phyloP scores from a whole-genome alignment of 2,113 vertebrate species.

The Labrus mixtus region DNA sequence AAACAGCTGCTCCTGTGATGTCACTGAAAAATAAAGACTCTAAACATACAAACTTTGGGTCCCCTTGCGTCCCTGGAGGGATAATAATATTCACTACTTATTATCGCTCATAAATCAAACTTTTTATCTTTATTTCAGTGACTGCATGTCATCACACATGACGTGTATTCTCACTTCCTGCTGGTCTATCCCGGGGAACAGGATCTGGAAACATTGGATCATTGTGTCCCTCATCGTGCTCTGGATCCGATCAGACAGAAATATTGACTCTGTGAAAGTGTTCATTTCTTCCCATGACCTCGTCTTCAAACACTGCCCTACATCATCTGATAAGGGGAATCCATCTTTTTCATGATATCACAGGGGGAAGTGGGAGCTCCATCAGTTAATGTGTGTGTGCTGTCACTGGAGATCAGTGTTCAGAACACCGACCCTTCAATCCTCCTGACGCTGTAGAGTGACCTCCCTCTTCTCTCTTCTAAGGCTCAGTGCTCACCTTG shows the following conservation, averaged over 20 bases:
- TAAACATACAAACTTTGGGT: too few relatives aligned
- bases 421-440: background rate
- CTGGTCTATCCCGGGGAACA: too few relatives aligned
- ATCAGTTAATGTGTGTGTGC: background rate
- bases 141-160: too few relatives aligned
- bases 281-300: constrained; percentile 19
- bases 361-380: constrained; percentile 4
- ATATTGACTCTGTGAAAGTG: constrained; percentile 13
- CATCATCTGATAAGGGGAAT: constrained; percentile 32
- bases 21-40: too few relatives aligned
- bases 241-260: background rate
- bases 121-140: too few relatives aligned
- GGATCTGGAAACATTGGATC: too few relatives aligned
- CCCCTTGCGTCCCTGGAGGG: too few relatives aligned
- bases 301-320: constrained; percentile 18
- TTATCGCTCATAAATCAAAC: too few relatives aligned
- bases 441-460: background rate
- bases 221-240: too few relatives aligned
- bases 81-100: too few relatives aligned
- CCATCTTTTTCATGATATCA: constrained; percentile 22
- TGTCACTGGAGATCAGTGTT: constrained; percentile 52
- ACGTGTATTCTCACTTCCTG: background rate
- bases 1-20: too few relatives aligned
- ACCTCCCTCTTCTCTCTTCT: background rate
- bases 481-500: constrained; percentile 88